Conservation (phyloP, 2,797 vertebrate genomes). For the Mus spretus region DNA sequence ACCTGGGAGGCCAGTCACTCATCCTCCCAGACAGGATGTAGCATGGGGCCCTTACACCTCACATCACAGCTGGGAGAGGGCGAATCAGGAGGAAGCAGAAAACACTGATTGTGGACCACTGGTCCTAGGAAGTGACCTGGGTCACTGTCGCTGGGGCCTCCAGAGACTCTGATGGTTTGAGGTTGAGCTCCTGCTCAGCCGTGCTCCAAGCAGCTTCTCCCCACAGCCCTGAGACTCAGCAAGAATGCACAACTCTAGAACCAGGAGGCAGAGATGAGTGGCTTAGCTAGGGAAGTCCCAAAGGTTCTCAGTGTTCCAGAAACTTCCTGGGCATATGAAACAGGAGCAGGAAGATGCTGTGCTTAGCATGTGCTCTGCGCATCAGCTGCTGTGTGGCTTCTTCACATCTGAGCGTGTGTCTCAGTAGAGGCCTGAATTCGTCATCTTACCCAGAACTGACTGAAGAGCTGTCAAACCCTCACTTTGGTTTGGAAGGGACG, state of each 20-base stretch:
- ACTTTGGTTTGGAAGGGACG: background rate
- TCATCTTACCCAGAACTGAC: background rate
- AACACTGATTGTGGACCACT: fast-evolving
- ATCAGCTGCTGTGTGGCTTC: fast-evolving
- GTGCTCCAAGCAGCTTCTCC: background rate
- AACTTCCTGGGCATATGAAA: background rate
- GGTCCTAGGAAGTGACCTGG: background rate
- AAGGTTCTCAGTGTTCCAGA: background rate
- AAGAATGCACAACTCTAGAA: background rate
- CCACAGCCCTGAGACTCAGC: fast-evolving
- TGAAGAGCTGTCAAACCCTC: background rate
- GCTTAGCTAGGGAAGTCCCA: background rate
- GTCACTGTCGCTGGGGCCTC: background rate
- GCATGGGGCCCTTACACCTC: no score
- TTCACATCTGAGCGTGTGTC: fast-evolving
- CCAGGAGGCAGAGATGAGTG: fast-evolving
- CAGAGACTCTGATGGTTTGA: fast-evolving
- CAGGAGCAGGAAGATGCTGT: background rate
- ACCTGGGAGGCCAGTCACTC: fast-evolving
- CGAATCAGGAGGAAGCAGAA: no score
- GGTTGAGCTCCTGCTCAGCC: fast-evolving
- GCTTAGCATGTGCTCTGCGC: fast-evolving
- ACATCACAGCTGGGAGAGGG: no score
- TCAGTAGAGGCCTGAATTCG: background rate
- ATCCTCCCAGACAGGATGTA: fast-evolving